Base-by-base conservation (phyloP, 2,113 vertebrate genomes). In the Hippocampus comes region DNA sequence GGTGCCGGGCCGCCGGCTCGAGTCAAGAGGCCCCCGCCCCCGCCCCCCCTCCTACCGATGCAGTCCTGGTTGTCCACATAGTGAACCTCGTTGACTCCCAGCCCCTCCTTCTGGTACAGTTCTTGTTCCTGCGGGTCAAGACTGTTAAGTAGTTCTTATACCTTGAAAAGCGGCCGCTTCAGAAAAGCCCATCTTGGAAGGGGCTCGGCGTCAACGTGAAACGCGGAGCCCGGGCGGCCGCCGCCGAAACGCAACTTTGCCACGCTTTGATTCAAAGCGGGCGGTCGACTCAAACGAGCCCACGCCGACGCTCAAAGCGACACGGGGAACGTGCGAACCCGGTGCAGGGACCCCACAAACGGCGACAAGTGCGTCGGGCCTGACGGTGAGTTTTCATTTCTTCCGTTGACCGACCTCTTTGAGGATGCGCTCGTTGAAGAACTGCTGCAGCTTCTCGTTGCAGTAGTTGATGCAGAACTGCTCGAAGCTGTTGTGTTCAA, bases 391-490 rank as follows among this genome's bases (percentile, higher is more conserved):
- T 43, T 11, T 43, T 2, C 9, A 43, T 51, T 0, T 6, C 17
- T 4, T 1, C 0, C 46, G 0, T 9, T 1, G 63, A 1, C 90
- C 92, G 92, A 98, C 97, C 96, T 98, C 97, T 87, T 99, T 99
- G 68, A 99, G 94, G 87, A 99, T 99, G 74, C 97, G 94, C 89
- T 99, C 97, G 15, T 99, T 99, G 91, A 99, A 99, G 91, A 99
- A 99, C 73, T 99, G 97, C 80, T 99, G 97, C 81, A 99, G 94
- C 64, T 99, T 99, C 92, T 99, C 97, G 84, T 99, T 99, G 86
- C 97, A 99, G 91, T 99, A 99, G 93, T 99, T 99, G 89, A 99
- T 99, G 90, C 97, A 99, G 90, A 99, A 99, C 68, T 99, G 97
- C 89, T 99, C 97, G 77, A 96, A 99, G 91, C 97, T 99, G 94